Evolutionary conservation across 2,888 invertebrate genomes (phyloP).

Genomic region (Prenolepis imparis): DNA sequence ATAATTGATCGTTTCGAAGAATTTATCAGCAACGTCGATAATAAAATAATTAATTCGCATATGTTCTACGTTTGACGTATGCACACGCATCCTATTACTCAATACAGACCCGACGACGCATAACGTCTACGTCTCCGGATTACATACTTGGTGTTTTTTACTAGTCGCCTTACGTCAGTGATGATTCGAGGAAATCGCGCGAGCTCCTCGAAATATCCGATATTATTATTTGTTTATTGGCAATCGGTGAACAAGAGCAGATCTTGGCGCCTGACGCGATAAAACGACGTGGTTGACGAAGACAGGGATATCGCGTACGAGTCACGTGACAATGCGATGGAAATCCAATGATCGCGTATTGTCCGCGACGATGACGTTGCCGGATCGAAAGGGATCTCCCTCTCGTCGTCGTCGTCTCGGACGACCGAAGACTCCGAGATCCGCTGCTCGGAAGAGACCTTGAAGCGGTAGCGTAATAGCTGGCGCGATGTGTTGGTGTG

Average conservation of each 20-base stretch:
- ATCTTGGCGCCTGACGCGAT: constrained; percentile 19
- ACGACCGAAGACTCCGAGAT: constrained; percentile 64
- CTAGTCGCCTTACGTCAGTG: constrained; percentile 25
- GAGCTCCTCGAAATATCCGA: constrained; percentile 51
- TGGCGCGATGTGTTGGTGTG: constrained; percentile 1
- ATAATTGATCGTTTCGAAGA: background rate
- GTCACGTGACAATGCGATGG: background rate
- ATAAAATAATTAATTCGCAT: background rate
- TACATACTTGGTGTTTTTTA: background rate
- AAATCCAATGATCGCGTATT: constrained; percentile 3
- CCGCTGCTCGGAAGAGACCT: constrained; percentile 61
- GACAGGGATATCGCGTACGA: background rate
- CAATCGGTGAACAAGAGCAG: background rate
- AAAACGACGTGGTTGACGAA: background rate
- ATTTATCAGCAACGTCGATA: background rate
- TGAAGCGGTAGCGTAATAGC: constrained; percentile 51
- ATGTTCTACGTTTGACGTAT: constrained; percentile 5
- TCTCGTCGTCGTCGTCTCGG: too few relatives aligned
- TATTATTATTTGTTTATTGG: constrained; percentile 52
- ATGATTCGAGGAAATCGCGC: constrained; percentile 35
- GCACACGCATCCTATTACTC: background rate
- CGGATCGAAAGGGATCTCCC: constrained; percentile 26
- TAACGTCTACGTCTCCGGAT: constrained; percentile 13
- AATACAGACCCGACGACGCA: background rate
- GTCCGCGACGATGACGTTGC: constrained; percentile 2